Evolutionary conservation across 2,797 vertebrate genomes (phyloP), one percentile per base, ranked within the genome.

Genomic region (Buphagus erythrorhynchus): DNA sequence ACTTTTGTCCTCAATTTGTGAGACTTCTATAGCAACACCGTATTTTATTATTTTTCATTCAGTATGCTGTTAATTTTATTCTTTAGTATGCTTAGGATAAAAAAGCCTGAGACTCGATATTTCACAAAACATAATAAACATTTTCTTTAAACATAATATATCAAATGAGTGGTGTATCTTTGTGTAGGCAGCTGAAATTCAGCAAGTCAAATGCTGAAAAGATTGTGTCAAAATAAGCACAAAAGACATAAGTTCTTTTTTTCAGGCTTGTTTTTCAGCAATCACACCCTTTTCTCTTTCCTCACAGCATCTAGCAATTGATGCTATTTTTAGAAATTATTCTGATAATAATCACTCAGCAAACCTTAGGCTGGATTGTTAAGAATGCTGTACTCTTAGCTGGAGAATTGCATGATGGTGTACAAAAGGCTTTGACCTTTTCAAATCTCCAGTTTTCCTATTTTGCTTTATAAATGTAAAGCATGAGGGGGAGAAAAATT

Each of bases 241-340:
- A 54, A 63, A 92, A 96, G 78, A 36, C 52, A 51, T 7, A 54
- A 29, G 4, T 68, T 95, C 22, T 63, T 89, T 90, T 79, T 62
- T n/a, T 49, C n/a, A 74, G 26, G 3, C 72, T 82, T 91, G 59
- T 91, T 96, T 92, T 92, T 82, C 40, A 77, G 78, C 61, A 92
- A 33, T 80, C 71, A 57, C 42, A 57, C 22, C 24, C 22, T 67
- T 61, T 92, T 90, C 36, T 65, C 54, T 75, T 95, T 90, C 45
- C 48, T 91, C 49, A 21, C 42, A 80, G 57, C 33, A 57, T 51
- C 45, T 63, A 65, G 55, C 66, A 81, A 66, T 78, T 68, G 35
- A 25, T 78, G 20, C 43, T 95, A 74, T 94, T 83, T 94, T 94
- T 93, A 93, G 93, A 74, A 92, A 87, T 89, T 76, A 33, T 68